Percentiles rank a stretch among this genome's conserved stretches.
phyloP scores from a whole-genome alignment of 2,113 vertebrate genomes.

The Microcebus ravelobensis region DNA sequence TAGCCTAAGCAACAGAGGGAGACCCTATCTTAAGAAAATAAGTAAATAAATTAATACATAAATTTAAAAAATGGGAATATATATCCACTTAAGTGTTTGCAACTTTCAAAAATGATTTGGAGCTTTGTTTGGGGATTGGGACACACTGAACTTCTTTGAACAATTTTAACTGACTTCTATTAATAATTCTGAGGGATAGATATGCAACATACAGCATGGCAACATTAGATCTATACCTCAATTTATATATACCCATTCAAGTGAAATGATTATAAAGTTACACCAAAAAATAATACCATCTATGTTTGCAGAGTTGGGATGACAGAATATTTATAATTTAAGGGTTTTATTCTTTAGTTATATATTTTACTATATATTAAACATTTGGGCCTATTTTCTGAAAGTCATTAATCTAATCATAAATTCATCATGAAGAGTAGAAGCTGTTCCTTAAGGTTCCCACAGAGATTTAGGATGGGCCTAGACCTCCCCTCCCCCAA shows the following conservation, averaged over 20 bases:
- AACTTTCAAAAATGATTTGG: background rate
- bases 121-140: background rate
- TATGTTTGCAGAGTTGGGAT: background rate
- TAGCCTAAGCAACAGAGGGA: no score
- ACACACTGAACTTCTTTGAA: background rate
- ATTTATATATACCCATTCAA: background rate
- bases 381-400: background rate
- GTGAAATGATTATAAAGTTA: background rate
- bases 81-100: background rate
- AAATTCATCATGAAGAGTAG: background rate
- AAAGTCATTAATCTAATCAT: background rate
- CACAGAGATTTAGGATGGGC: background rate
- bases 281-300: background rate
- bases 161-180: background rate
- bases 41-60: no score
- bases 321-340: background rate
- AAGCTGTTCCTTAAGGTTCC: background rate
- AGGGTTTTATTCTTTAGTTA: background rate
- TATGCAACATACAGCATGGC: background rate
- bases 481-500: rapidly evolving
- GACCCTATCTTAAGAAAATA: no score
- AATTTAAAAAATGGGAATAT: background rate
- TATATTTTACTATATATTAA: background rate
- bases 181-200: background rate
- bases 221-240: background rate